Evolutionary conservation across 1,140 invertebrate species (phyloP).

Genomic region (Idris sp.): DNA sequence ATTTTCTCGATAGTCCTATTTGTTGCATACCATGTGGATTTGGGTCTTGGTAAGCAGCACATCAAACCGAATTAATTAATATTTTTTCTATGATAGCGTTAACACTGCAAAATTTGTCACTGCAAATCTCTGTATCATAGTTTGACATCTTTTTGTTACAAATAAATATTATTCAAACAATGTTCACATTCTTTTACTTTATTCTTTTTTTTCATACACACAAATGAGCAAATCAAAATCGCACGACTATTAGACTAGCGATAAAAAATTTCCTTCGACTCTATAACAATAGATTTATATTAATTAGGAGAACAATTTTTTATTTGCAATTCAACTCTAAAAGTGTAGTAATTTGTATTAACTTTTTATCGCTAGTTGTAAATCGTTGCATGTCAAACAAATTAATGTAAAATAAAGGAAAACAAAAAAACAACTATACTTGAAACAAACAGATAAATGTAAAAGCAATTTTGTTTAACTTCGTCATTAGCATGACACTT

Average conservation of each 20-base stretch:
- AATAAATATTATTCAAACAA: too few relatives aligned
- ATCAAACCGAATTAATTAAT: constrained; percentile 71
- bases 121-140: constrained; percentile 47
- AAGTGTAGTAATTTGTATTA: background rate
- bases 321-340: too few relatives aligned
- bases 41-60: constrained; percentile 79
- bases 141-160: constrained; percentile 31
- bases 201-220: too few relatives aligned
- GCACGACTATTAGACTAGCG: constrained; percentile 12
- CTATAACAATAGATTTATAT: background rate
- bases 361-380: constrained; percentile 10
- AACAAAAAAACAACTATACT: too few relatives aligned
- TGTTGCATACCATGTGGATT: constrained; percentile 79
- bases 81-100: constrained; percentile 64
- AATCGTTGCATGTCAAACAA: constrained; percentile 24
- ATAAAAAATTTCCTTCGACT: constrained; percentile 1
- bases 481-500: constrained; percentile 69
- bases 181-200: too few relatives aligned
- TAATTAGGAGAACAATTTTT: background rate
- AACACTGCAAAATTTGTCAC: constrained; percentile 25
- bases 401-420: too few relatives aligned
- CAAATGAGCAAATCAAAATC: too few relatives aligned
- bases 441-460: constrained; percentile 15
- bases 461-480: constrained; percentile 67
- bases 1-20: constrained; percentile 79